These are phyloP conservation scores for Epinotia demarniana DNA, from an alignment of 2,888 invertebrate genomes.

Conservation along the genomic window DNA sequence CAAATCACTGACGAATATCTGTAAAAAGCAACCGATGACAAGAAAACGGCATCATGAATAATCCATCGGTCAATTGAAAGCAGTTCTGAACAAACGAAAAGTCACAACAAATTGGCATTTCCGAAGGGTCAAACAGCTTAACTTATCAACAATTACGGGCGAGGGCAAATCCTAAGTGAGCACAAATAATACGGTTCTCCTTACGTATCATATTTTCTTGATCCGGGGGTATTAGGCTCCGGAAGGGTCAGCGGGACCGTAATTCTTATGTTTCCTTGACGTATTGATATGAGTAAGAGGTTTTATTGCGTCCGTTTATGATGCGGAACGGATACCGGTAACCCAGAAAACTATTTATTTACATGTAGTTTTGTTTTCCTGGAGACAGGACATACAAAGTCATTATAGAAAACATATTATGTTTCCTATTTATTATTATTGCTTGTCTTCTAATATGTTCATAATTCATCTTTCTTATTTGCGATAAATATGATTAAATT, in stretches of 20 bases:
- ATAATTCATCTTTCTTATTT: too few relatives aligned
- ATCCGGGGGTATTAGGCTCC: constrained; percentile 74
- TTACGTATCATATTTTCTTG: constrained; percentile 79
- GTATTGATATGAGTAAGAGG: constrained; percentile 66
- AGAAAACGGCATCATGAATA: constrained; percentile 26
- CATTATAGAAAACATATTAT: too few relatives aligned
- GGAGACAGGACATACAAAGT: background rate
- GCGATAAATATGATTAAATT: too few relatives aligned
- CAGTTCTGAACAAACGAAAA: constrained; percentile 61
- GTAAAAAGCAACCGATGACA: constrained; percentile 28
- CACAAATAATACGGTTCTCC: constrained; percentile 79
- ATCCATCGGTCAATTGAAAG: constrained; percentile 39
- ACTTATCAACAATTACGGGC: constrained; percentile 60
- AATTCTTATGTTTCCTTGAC: constrained; percentile 60
- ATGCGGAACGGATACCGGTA: constrained; percentile 20
- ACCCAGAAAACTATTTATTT: background rate
- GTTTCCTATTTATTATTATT: too few relatives aligned
- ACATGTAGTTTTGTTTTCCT: background rate
- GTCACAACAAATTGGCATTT: constrained; percentile 77
- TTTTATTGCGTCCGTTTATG: constrained; percentile 56
- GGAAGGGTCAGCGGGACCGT: constrained; percentile 76
- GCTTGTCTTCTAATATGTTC: too few relatives aligned
- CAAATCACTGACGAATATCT: background rate
- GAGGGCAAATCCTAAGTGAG: constrained; percentile 77
- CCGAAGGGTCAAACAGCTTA: constrained; percentile 76